Evolutionary conservation across 2,797 vertebrate genomes (phyloP).

Genomic region (Denticeps clupeoides): DNA sequence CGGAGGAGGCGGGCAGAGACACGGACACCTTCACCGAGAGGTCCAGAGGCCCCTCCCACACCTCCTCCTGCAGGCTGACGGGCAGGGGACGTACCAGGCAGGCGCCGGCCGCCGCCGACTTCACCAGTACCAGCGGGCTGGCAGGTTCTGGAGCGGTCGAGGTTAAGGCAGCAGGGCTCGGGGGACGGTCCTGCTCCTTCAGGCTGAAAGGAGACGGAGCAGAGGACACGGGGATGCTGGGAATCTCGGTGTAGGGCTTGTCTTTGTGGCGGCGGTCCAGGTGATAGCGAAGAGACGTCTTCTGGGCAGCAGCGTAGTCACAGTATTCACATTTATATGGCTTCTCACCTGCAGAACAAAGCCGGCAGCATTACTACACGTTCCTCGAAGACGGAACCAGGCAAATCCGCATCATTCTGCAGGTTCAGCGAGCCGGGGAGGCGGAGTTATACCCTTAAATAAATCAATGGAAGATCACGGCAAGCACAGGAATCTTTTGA

Average conservation of each 20-base stretch:
- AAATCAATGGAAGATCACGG: no score
- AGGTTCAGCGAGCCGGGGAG: no score
- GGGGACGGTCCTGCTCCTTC: slow-evolving; percentile 13
- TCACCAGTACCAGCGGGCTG: slow-evolving; percentile 31
- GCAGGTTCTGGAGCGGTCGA: neutral
- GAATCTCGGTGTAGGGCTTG: slow-evolving; percentile 56
- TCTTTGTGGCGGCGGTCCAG: slow-evolving; percentile 89
- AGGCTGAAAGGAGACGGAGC: slow-evolving; percentile 38
- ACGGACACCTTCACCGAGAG: slow-evolving; percentile 62
- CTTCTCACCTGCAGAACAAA: slow-evolving; percentile 83
- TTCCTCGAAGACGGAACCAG: neutral
- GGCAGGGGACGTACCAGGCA: slow-evolving; percentile 19
- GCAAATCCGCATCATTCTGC: no score
- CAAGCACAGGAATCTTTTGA: no score
- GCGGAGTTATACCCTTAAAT: no score
- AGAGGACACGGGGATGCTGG: slow-evolving; percentile 47
- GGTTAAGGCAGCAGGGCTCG: no score
- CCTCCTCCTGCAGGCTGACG: slow-evolving; percentile 46
- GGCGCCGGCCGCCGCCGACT: slow-evolving; percentile 34
- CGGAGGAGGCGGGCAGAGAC: slow-evolving; percentile 43
- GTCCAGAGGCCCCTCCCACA: slow-evolving; percentile 68
- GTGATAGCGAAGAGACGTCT: slow-evolving; percentile 91
- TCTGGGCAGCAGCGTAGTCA: slow-evolving; percentile 92
- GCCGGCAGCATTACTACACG: neutral
- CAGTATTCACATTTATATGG: slow-evolving; percentile 94